Percentiles rank a stretch among this genome's conserved stretches.
These are phyloP conservation scores for Scaptomyza reducta DNA, from an alignment of 2,888 invertebrate species.

Conservation along the genomic window DNA sequence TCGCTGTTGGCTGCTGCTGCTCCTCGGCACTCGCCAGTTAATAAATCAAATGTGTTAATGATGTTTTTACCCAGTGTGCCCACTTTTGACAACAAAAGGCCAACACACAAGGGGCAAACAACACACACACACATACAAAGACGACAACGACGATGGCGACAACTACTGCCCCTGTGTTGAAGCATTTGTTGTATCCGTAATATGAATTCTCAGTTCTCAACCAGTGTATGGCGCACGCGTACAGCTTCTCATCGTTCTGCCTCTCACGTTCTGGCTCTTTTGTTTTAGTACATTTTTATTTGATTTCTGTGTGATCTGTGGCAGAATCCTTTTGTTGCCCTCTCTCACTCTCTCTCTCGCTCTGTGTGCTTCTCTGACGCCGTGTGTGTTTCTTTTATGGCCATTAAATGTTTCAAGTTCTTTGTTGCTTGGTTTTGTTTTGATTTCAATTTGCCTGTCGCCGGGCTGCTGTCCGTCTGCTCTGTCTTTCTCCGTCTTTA, in stretches of 20 bases:
- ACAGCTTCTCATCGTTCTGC: constrained; percentile 21
- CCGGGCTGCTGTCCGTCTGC: constrained; percentile 31
- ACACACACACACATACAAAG: not conserved
- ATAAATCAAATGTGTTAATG: constrained; percentile 85
- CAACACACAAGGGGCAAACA: constrained; percentile 39
- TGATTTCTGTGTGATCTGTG: constrained; percentile 54
- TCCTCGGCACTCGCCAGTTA: constrained; percentile 80
- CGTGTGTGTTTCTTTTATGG: constrained; percentile 76
- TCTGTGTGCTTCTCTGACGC: constrained; percentile 49
- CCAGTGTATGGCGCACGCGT: constrained; percentile 62
- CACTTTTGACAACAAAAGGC: constrained; percentile 75
- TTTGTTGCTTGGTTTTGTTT: constrained; percentile 67
- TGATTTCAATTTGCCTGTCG: constrained; percentile 79
- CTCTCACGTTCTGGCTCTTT: constrained; percentile 28
- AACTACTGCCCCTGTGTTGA: constrained; percentile 36
- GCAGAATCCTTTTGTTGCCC: constrained; percentile 45
- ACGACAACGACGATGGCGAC: constrained; percentile 34
- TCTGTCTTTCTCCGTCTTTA: constrained; percentile 4
- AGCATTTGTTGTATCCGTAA: constrained; percentile 33
- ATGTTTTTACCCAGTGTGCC: constrained; percentile 83
- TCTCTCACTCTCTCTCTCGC: constrained; percentile 25
- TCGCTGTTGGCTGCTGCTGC: constrained; percentile 37
- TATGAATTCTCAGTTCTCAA: constrained; percentile 23
- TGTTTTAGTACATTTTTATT: constrained; percentile 67
- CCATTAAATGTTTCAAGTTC: constrained; percentile 72